Evolutionary conservation across 2,888 invertebrate genomes (phyloP), one percentile per base, ranked within the genome.

Genomic region (Rhingia rostrata): DNA sequence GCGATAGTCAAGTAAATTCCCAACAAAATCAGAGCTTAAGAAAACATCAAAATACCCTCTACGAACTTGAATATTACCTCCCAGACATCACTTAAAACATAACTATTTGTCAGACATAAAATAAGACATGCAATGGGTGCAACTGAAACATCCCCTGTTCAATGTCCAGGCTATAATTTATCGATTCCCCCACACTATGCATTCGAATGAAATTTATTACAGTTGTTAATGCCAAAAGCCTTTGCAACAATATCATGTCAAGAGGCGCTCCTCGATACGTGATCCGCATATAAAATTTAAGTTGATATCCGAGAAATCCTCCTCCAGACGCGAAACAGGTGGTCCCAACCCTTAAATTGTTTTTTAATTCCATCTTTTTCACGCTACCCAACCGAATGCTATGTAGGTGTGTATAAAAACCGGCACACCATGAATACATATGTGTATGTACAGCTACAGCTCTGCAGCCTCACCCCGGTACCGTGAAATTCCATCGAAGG

Each of bases 121-220:
- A 6, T 49, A 9, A 49, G 49, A 47, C 47, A 4, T 47, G 47
- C 6, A 6, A 14, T 49, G 49, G 49, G 30, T 49, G 22, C 22
- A 49, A 30, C 49, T 30, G 4, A 30, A 49, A 45, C 61, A 49
- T 63, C 80, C 69, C 58, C 69, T 60, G 37, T 32, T 56, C 58
- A 53, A 32, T 70, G 69, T 58, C 69, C 63, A 69, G 33, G 6
- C 4, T n/a, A 43, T 60, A 70, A 70, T 78, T 61, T 78, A 82
- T 79, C 58, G 73, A 73, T 63, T 45, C 35, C 51, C 49, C 35
- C 45, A 67, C 66, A 66, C 54, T 63, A 67, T 73, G 56, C 67
- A 82, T 82, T 83, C 58, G 79, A 83, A 83, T 67, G 58, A 78
- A 73, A 83, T 83, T 83, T 79, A 83, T 83, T 79, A 47, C 79